phyloP scores from a whole-genome alignment of 2,888 invertebrate genomes.

The Chloromyia formosa region DNA sequence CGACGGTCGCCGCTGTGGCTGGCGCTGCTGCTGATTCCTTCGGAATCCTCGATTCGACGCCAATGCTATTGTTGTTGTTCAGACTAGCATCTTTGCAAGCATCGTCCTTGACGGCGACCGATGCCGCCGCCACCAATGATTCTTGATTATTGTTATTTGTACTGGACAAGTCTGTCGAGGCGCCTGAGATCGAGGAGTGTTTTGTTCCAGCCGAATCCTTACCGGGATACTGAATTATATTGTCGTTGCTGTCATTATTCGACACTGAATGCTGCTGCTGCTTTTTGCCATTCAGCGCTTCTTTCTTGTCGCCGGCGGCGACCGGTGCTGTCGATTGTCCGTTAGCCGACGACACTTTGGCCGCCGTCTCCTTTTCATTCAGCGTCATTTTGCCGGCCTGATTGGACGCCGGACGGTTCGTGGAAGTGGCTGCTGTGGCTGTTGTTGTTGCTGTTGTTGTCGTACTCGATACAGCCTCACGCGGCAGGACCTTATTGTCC shows the following conservation, averaged over 20 bases:
- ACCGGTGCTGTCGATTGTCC: background rate
- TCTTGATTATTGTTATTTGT: constrained; percentile 28
- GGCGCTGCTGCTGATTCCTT: background rate
- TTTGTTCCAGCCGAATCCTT: background rate
- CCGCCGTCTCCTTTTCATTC: constrained; percentile 20
- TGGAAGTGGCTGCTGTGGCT: background rate
- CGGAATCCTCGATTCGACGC: constrained; percentile 2
- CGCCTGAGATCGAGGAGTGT: too few relatives aligned
- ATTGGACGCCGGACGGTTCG: background rate
- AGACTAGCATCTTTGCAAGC: constrained; percentile 22
- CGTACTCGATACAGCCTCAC: too few relatives aligned
- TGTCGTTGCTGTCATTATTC: constrained; percentile 5
- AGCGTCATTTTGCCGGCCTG: constrained; percentile 23
- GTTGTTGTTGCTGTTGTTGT: constrained; percentile 7
- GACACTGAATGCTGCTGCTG: background rate
- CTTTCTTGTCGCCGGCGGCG: background rate
- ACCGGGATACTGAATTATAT: background rate
- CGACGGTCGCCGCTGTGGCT: background rate
- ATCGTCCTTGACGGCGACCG: constrained; percentile 15
- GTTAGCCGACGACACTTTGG: background rate
- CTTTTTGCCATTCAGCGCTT: background rate
- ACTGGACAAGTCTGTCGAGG: background rate
- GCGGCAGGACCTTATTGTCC: too few relatives aligned
- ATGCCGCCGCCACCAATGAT: too few relatives aligned
- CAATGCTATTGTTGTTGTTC: constrained; percentile 15